Conservation (phyloP, 1,140 invertebrate genomes). For the Sycobia sp. region DNA sequence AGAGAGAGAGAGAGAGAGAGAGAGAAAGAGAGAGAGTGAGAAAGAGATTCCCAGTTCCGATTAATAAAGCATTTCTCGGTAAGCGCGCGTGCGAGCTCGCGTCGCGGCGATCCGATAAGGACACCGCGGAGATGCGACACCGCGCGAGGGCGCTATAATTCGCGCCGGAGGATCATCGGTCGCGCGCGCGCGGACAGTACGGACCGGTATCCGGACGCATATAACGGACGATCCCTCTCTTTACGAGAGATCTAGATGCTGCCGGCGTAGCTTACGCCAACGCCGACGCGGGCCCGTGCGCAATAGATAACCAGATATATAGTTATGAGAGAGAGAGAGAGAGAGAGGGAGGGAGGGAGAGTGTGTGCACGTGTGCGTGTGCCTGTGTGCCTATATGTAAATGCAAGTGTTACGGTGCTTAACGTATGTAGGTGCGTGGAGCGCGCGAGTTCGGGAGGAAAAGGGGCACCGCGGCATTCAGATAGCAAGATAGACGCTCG, state of each 20-base stretch:
- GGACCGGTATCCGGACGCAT: slow-evolving; percentile 19
- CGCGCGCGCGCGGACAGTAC: slow-evolving; percentile 9
- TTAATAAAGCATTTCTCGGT: slow-evolving; percentile 24
- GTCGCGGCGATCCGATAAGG: slow-evolving; percentile 13
- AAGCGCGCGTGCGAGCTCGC: background rate
- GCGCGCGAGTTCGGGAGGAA: too few relatives aligned
- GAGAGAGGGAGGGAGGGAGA: too few relatives aligned
- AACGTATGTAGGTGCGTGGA: background rate
- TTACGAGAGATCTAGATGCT: slow-evolving; percentile 22
- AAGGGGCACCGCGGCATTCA: too few relatives aligned
- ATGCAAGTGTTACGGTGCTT: slow-evolving; percentile 14
- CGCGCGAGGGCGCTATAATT: slow-evolving; percentile 38
- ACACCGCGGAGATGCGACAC: background rate
- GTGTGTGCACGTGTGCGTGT: too few relatives aligned
- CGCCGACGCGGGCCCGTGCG: background rate
- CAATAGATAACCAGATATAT: slow-evolving; percentile 11
- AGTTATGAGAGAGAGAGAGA: slow-evolving; percentile 29
- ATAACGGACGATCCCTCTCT: slow-evolving; percentile 32
- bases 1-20: too few relatives aligned
- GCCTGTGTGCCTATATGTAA: too few relatives aligned
- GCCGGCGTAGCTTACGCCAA: background rate
- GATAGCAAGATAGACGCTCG: too few relatives aligned
- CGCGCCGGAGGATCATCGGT: slow-evolving; percentile 28
- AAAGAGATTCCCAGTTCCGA: slow-evolving; percentile 12
- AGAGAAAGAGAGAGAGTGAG: too few relatives aligned